Conservation (phyloP, 2,797 vertebrate genomes). For the Odontamblyopus lacepedii region DNA sequence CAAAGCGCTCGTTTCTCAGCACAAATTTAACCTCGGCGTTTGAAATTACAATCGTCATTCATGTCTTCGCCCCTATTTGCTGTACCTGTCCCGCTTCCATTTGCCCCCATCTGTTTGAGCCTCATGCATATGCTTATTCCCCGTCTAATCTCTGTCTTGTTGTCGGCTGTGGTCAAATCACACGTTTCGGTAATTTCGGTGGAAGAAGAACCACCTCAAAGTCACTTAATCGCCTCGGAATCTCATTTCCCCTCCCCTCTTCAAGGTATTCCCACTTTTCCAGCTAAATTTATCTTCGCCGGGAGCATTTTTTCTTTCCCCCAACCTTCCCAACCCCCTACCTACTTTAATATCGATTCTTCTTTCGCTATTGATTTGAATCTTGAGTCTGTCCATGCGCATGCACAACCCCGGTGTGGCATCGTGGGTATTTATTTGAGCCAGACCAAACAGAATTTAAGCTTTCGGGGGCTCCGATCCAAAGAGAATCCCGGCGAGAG, state of each 20-base stretch:
- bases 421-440: constrained; percentile 19
- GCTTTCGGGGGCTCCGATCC: constrained; percentile 22
- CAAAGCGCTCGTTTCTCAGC: not conserved
- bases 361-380: constrained; percentile 52
- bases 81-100: not conserved
- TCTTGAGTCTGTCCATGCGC: constrained; percentile 25
- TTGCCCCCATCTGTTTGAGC: not conserved
- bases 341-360: constrained; percentile 47
- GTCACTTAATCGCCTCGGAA: constrained; percentile 34
- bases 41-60: not conserved
- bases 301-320: constrained; percentile 29
- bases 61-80: not conserved
- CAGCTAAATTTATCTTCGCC: constrained; percentile 56
- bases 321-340: constrained; percentile 27
- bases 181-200: constrained; percentile 39
- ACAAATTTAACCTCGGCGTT: not conserved
- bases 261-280: constrained; percentile 42
- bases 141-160: not conserved
- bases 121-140: constrained; percentile 5
- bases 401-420: constrained; percentile 5
- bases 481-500: constrained; percentile 25
- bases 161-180: constrained; percentile 26
- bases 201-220: constrained; percentile 39
- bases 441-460: constrained; percentile 27
- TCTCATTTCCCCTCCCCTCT: constrained; percentile 9